These are phyloP conservation scores for Daktulosphaira vitifoliae DNA, from an alignment of 1,140 invertebrate genomes.

Conservation along the genomic window DNA sequence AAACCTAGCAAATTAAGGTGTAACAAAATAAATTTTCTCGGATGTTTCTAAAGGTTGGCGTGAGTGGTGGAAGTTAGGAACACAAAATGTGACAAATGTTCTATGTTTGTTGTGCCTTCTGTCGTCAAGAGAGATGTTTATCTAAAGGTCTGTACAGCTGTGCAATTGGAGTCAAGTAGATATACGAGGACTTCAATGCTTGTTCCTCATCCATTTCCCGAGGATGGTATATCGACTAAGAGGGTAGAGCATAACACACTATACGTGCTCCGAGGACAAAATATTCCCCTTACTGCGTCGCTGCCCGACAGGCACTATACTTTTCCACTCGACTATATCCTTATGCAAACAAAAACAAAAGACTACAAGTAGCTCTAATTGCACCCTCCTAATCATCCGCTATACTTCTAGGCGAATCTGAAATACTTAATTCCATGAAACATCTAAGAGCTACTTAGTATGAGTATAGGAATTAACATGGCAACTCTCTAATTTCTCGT, in stretches of 20 bases:
- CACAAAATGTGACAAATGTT: too few relatives aligned
- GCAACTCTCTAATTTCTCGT: too few relatives aligned
- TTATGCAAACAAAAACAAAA: background rate
- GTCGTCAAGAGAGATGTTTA: background rate
- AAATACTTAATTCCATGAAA: too few relatives aligned
- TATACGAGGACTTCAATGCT: background rate
- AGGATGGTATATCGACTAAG: background rate
- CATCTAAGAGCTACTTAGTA: too few relatives aligned
- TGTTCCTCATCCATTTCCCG: background rate
- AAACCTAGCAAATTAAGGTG: too few relatives aligned
- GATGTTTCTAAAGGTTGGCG: too few relatives aligned
- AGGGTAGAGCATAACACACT: background rate
- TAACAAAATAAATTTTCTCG: too few relatives aligned
- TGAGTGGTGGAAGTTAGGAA: too few relatives aligned
- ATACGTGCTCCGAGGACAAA: slow-evolving; percentile 1
- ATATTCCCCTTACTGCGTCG: background rate
- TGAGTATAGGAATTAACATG: too few relatives aligned
- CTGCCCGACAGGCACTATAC: background rate
- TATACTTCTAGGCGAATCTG: too few relatives aligned
- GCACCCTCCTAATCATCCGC: too few relatives aligned
- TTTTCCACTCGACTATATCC: background rate
- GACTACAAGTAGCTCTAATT: background rate
- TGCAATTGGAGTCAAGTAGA: background rate
- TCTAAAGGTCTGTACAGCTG: background rate
- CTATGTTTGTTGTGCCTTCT: too few relatives aligned